These are phyloP conservation scores for Setophaga petechia DNA, from an alignment of 2,113 vertebrate genomes.

Conservation along the genomic window DNA sequence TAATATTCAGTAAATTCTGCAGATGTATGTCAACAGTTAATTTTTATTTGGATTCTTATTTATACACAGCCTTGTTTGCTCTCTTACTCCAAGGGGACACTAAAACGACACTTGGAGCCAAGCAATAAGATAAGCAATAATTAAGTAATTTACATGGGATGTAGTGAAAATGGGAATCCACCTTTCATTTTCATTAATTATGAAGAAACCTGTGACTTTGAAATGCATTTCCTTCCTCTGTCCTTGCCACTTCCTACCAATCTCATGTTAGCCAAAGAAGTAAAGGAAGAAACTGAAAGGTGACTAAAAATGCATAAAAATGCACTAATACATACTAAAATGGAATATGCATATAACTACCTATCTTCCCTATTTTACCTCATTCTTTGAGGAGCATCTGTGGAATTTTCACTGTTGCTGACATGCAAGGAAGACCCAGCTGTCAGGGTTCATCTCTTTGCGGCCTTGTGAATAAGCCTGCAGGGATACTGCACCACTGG, in stretches of 20 bases:
- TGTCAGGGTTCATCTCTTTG: slow-evolving; percentile 40
- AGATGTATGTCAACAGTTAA: not conserved
- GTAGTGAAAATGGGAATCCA: not conserved
- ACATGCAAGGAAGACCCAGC: not conserved
- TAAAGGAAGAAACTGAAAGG: not conserved
- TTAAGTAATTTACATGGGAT: not conserved
- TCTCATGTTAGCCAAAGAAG: not conserved
- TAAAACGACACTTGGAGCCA: not conserved
- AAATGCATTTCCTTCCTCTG: not conserved
- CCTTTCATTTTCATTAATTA: not conserved
- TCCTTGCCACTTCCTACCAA: not conserved
- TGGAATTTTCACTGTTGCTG: not conserved
- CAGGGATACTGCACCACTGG: not conserved
- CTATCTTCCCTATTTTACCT: not conserved
- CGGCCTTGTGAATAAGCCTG: not conserved
- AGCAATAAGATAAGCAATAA: not conserved
- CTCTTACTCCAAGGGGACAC: not conserved
- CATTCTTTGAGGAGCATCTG: not conserved
- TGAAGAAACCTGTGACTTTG: not conserved
- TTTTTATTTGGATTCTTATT: not conserved
- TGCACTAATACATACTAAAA: not conserved
- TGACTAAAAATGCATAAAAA: not conserved
- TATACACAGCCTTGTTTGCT: not conserved
- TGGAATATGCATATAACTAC: not conserved
- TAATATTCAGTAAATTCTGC: not conserved